phyloP scores from a whole-genome alignment of 2,113 vertebrate species.

The Peucedramus taeniatus region DNA sequence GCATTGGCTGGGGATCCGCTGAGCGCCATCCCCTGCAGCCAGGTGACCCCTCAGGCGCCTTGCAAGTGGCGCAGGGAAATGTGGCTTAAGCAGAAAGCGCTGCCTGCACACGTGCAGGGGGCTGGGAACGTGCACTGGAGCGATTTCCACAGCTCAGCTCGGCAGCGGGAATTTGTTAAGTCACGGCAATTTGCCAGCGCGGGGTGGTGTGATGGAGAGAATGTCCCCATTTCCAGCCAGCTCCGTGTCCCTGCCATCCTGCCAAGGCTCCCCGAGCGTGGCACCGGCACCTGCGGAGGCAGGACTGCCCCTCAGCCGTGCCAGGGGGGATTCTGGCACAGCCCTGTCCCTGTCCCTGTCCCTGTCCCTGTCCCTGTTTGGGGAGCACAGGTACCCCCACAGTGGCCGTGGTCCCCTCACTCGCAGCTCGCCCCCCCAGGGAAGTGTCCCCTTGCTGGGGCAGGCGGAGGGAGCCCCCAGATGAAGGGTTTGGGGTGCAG shows the following conservation, averaged over 20 bases:
- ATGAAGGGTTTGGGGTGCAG: background rate
- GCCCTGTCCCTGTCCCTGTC: background rate
- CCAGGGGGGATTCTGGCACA: accelerated
- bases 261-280: background rate
- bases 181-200: slow-evolving; percentile 36
- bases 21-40: background rate
- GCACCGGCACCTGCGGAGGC: background rate
- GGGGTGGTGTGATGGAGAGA: background rate
- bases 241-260: accelerated
- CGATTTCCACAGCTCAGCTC: slow-evolving; percentile 36
- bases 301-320: accelerated
- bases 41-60: background rate
- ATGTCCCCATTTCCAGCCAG: slow-evolving; percentile 10
- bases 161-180: slow-evolving; percentile 5
- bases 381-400: accelerated
- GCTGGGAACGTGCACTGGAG: slow-evolving; percentile 16
- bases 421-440: accelerated
- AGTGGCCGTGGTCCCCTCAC: accelerated
- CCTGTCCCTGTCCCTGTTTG: accelerated
- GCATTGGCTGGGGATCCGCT: accelerated
- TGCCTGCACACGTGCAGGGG: background rate
- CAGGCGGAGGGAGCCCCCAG: accelerated
- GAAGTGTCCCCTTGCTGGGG: background rate
- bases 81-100: background rate
- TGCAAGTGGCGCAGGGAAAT: background rate